Evolutionary conservation across 2,888 invertebrate genomes (phyloP), one percentile per base, ranked within the genome.

Genomic region (Drosophila nr. medialis): DNA sequence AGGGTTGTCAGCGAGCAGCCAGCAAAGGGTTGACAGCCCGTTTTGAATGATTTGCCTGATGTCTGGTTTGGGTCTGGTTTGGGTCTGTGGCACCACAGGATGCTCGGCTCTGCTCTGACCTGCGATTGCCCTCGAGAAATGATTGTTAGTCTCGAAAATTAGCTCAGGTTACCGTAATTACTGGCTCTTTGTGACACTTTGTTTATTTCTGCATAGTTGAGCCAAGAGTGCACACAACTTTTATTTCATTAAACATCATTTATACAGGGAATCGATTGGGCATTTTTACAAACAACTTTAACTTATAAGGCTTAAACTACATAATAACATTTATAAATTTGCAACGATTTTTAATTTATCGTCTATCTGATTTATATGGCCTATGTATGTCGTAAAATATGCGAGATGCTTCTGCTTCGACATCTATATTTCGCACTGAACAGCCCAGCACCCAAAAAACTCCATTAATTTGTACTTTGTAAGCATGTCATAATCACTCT

Each of bases 101-200:
- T 83, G 78, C 61, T 64, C 40, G 4, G 4, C 10, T n/a, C 18
- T 5, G 4, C n/a, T 27, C 27, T n/a, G 50, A 29, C 34, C 24
- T 36, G 32, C 54, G 49, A 61, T 36, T 38, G 49, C 62, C 69
- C 50, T 15, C 34, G 60, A 69, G 75, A 78, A 89, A 87, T 86
- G 89, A 89, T 89, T 86, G 89, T 75, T 77, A 61, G 61, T 67
- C 72, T 74, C 70, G 71, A 62, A 90, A 89, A 86, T 90, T 86
- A 86, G 90, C 86, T 86, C 90, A 75, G 75, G 90, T 86, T 90
- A 75, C 86, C 70, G 73, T 80, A 90, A 90, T 86, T 81, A 75
- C 66, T 74, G 66, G 36, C 73, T 69, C 69, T 81, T 68, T 70
- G 68, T 74, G 84, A 50, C 70, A 53, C 74, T 75, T 81, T 87